These are phyloP conservation scores for Clusia tigrina DNA, from an alignment of 2,888 invertebrate genomes.

Conservation along the genomic window DNA sequence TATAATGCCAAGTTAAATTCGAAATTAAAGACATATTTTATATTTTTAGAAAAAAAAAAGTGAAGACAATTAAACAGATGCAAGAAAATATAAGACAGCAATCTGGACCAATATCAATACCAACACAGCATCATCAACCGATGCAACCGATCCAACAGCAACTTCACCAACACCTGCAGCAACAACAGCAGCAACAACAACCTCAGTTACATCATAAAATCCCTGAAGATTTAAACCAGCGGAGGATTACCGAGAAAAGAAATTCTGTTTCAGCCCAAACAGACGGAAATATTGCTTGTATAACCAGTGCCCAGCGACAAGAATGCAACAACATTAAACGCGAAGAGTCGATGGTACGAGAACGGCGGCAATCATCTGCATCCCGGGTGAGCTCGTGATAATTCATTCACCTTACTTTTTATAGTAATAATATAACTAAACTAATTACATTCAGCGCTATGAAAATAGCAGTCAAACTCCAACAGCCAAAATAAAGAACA, in stretches of 20 bases:
- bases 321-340: slow-evolving; percentile 48
- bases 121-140: slow-evolving; percentile 39
- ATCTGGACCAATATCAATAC: slow-evolving; percentile 20
- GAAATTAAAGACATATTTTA: neutral
- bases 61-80: slow-evolving; percentile 42
- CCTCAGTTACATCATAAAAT: slow-evolving; percentile 21
- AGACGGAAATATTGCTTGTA: slow-evolving; percentile 53
- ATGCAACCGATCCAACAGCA: slow-evolving; percentile 44
- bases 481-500: slow-evolving; percentile 54
- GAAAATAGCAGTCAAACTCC: slow-evolving; percentile 61
- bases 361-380: slow-evolving; percentile 56
- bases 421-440: slow-evolving; percentile 1
- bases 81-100: neutral
- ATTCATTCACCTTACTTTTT: neutral
- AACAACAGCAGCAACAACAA: slow-evolving; percentile 48
- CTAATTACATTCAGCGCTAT: slow-evolving; percentile 43
- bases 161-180: slow-evolving; percentile 49
- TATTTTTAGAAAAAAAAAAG: slow-evolving; percentile 50
- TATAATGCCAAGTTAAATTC: too few species aligned
- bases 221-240: slow-evolving; percentile 26
- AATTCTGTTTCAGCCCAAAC: slow-evolving; percentile 63
- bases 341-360: slow-evolving; percentile 51
- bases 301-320: slow-evolving; percentile 50
- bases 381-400: slow-evolving; percentile 40
- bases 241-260: slow-evolving; percentile 52